Evolutionary conservation across 2,888 invertebrate species (phyloP).

Genomic region (Orthosia gracilis): DNA sequence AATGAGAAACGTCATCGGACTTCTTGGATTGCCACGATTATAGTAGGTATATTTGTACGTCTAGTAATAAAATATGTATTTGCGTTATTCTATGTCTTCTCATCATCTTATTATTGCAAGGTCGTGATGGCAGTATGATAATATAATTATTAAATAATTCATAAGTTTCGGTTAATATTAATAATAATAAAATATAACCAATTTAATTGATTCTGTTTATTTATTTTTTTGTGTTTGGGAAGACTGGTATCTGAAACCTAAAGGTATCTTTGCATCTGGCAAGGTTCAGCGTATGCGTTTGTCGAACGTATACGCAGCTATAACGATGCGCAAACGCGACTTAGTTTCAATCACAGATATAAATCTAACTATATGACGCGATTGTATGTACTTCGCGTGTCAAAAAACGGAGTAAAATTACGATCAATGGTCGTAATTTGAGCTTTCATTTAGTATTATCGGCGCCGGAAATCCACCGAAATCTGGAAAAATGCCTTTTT

Average conservation of each 20-base stretch:
- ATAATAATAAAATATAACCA: not conserved
- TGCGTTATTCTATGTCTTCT: not conserved
- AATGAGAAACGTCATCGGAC: too few relatives aligned
- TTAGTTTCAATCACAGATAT: too few relatives aligned
- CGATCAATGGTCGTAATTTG: too few relatives aligned
- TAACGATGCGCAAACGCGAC: too few relatives aligned
- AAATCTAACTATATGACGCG: too few relatives aligned
- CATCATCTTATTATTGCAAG: slow-evolving; percentile 7
- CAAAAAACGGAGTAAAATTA: too few relatives aligned
- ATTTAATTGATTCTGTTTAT: not conserved
- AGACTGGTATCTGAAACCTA: slow-evolving; percentile 18
- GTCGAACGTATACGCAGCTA: not conserved
- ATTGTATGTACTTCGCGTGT: too few relatives aligned
- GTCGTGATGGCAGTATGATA: not conserved
- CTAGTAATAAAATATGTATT: slow-evolving; percentile 29
- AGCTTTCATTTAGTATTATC: too few relatives aligned
- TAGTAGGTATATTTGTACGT: slow-evolving; percentile 6
- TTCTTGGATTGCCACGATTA: too few relatives aligned
- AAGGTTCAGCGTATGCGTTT: not conserved
- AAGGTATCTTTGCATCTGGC: not conserved
- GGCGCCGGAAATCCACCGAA: too few relatives aligned
- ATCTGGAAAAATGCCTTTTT: too few relatives aligned
- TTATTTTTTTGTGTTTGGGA: slow-evolving; percentile 18
- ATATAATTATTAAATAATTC: too few relatives aligned
- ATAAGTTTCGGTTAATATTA: not conserved